These are phyloP conservation scores for Ctenicera cuprea DNA, from an alignment of 2,888 invertebrate species.

Conservation along the genomic window DNA sequence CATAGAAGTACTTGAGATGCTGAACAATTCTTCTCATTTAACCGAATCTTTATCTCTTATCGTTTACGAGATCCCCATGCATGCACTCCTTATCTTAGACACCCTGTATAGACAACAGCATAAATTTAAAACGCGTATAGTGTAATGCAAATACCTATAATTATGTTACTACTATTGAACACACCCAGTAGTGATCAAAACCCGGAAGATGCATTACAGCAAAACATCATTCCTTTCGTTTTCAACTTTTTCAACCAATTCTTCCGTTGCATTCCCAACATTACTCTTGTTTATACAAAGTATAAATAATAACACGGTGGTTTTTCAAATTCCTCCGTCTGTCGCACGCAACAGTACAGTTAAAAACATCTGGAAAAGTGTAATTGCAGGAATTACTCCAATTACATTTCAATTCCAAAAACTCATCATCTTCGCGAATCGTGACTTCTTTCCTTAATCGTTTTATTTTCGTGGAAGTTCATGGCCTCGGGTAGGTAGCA, in stretches of 20 bases:
- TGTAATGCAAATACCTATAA: too few species aligned
- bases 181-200: background rate
- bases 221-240: background rate
- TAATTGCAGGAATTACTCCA: slow-evolving; percentile 34
- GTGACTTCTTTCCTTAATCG: slow-evolving; percentile 1
- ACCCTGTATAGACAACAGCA: too few species aligned
- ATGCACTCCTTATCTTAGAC: too few species aligned
- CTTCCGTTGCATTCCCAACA: slow-evolving; percentile 53
- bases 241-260: slow-evolving; percentile 2
- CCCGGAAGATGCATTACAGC: background rate
- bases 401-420: slow-evolving; percentile 40
- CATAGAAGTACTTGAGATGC: too few species aligned
- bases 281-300: slow-evolving; percentile 56
- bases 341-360: slow-evolving; percentile 36
- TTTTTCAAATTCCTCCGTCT: slow-evolving; percentile 25
- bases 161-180: too few species aligned
- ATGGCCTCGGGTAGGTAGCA: slow-evolving; percentile 6
- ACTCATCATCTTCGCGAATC: slow-evolving; percentile 32
- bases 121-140: too few species aligned
- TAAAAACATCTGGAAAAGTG: slow-evolving; percentile 29
- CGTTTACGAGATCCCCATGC: too few species aligned
- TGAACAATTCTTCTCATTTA: too few species aligned
- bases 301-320: slow-evolving; percentile 2
- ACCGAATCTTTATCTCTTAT: too few species aligned
- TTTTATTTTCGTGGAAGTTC: slow-evolving; percentile 4